Conservation (phyloP, 2,113 vertebrate species). For the Microtus montanus region DNA sequence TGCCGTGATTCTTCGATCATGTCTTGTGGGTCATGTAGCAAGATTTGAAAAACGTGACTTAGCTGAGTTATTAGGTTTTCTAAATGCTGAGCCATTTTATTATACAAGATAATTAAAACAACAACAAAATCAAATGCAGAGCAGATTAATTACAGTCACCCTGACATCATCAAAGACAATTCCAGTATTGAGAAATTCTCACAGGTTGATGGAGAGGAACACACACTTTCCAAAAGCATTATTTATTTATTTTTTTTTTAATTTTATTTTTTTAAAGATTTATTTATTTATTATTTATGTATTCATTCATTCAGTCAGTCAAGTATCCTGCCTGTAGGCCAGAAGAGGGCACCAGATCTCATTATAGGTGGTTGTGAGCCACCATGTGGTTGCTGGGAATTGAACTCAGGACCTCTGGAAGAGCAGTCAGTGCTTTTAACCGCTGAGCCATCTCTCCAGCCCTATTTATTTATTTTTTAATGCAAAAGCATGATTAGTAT, state of each 20-base stretch:
- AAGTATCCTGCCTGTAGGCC: too few species aligned
- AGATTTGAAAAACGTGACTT: conserved; percentile 13
- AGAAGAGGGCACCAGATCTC: too few species aligned
- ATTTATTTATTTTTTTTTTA: not conserved
- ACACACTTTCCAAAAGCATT: conserved; percentile 35
- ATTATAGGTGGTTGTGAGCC: too few species aligned
- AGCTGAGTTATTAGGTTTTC: not conserved
- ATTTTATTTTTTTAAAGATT: too few species aligned
- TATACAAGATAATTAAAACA: not conserved
- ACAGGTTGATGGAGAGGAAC: not conserved
- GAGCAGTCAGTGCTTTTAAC: too few species aligned
- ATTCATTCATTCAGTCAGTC: too few species aligned
- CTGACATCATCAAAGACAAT: conserved; percentile 50
- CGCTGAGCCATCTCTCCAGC: too few species aligned
- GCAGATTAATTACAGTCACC: not conserved
- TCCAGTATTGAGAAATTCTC: not conserved
- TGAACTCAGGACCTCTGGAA: too few species aligned
- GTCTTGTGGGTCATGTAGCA: not conserved
- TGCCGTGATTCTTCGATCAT: not conserved
- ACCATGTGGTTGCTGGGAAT: too few species aligned
- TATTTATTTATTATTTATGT: too few species aligned
- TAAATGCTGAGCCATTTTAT: conserved; percentile 8
- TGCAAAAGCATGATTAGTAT: not conserved
- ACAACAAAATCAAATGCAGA: not conserved
- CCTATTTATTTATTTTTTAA: not conserved